A percentile compares a stretch with the other conserved stretches of the same genome.
These are phyloP conservation scores for Anarsia innoxiella DNA, from an alignment of 2,888 invertebrate species.

Conservation along the genomic window DNA sequence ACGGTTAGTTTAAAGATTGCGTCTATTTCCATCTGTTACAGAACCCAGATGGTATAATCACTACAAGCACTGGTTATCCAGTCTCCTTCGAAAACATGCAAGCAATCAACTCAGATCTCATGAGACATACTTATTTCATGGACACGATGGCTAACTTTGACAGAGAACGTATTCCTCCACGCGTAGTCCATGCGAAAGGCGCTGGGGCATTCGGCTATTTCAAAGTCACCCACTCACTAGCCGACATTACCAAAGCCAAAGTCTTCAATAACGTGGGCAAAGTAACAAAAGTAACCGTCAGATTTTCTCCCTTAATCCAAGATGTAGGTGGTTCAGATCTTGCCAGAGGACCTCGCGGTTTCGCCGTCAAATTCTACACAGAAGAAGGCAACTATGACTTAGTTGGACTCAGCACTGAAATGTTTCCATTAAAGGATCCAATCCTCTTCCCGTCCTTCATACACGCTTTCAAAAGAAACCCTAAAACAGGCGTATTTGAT, in stretches of 20 bases:
- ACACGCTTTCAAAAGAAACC: conserved; percentile 94
- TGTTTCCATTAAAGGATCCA: conserved; percentile 92
- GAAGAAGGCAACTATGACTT: conserved; percentile 93
- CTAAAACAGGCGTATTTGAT: conserved; percentile 88
- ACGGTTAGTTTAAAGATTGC: too few species aligned
- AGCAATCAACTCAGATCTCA: conserved; percentile 82
- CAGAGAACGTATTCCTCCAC: conserved; percentile 92
- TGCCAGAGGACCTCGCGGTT: conserved; percentile 90
- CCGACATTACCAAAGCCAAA: conserved; percentile 82
- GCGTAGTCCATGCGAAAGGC: conserved; percentile 95
- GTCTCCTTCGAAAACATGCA: conserved; percentile 80
- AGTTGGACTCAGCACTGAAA: conserved; percentile 91
- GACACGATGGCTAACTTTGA: conserved; percentile 86
- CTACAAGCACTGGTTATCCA: conserved; percentile 48
- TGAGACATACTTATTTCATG: conserved; percentile 85
- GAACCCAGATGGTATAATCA: neutral
- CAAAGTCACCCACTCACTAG: conserved; percentile 88
- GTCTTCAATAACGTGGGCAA: conserved; percentile 84
- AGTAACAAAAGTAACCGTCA: conserved; percentile 81
- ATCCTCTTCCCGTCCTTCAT: conserved; percentile 91
- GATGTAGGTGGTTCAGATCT: conserved; percentile 91
- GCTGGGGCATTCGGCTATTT: conserved; percentile 91
- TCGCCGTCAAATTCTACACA: conserved; percentile 92
- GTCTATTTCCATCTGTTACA: conserved; percentile 2
- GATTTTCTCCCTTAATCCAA: conserved; percentile 88